Evolutionary conservation across 2,113 vertebrate genomes (phyloP).

Genomic region (Anarrhichthys ocellatus): DNA sequence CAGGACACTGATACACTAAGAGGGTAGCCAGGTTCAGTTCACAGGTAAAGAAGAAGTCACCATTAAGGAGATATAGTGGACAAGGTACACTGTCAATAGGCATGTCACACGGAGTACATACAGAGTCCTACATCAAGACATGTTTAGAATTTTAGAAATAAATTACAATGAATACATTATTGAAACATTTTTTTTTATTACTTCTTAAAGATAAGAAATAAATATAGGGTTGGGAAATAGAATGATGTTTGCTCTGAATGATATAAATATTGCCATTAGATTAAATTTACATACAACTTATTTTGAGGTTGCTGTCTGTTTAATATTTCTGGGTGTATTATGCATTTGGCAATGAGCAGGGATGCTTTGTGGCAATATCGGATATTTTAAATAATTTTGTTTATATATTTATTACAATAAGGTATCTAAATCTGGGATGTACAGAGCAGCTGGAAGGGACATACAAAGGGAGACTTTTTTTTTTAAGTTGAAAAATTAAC

Average conservation of each 20-base stretch:
- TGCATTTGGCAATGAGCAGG: background rate
- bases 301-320: background rate
- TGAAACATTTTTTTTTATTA: background rate
- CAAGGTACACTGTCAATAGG: conserved; percentile 34
- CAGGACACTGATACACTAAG: conserved; percentile 61
- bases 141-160: background rate
- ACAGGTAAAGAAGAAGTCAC: conserved; percentile 73
- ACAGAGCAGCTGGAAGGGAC: background rate
- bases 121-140: background rate
- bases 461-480: no score
- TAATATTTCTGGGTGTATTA: background rate
- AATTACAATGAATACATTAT: background rate
- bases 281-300: background rate
- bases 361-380: background rate
- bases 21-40: conserved; percentile 62
- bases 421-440: background rate
- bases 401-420: background rate
- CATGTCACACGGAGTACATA: background rate
- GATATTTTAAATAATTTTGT: background rate
- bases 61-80: conserved; percentile 71
- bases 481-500: no score
- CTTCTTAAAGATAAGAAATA: background rate
- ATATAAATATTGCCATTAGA: background rate
- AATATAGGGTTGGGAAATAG: background rate
- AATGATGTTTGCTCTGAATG: background rate